Evolutionary conservation across 2,888 invertebrate genomes (phyloP).

Genomic region (Salticus scenicus): DNA sequence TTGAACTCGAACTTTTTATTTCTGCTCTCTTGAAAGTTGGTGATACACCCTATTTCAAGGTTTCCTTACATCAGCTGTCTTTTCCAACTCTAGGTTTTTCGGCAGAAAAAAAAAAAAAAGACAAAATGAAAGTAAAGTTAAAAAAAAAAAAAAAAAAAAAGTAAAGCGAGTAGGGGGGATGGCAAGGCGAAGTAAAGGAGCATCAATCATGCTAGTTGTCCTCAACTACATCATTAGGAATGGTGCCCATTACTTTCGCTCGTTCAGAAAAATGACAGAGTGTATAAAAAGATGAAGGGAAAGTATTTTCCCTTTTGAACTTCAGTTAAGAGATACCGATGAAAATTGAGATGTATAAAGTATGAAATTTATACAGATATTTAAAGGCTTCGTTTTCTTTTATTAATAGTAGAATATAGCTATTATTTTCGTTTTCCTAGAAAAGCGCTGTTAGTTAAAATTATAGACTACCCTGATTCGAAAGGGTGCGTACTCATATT

Average conservation of each 20-base stretch:
- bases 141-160: neutral
- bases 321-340: neutral
- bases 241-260: conserved; percentile 59
- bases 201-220: conserved; percentile 67
- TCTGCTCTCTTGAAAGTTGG: conserved; percentile 4
- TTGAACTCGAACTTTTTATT: conserved; percentile 5
- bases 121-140: conserved; percentile 18
- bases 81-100: conserved; percentile 46
- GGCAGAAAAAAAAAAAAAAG: conserved; percentile 8
- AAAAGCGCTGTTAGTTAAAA: too few species aligned
- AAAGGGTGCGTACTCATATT: too few species aligned
- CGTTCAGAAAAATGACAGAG: conserved; percentile 54
- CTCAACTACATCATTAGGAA: conserved; percentile 66
- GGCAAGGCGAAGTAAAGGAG: conserved; percentile 32
- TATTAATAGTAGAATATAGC: too few species aligned
- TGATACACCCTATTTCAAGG: conserved; percentile 52
- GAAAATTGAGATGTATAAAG: neutral
- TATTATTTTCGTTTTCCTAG: too few species aligned
- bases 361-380: too few species aligned
- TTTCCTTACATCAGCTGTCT: conserved; percentile 29
- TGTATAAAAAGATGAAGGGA: conserved; percentile 41
- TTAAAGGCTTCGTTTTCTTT: too few species aligned
- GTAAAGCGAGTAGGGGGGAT: neutral
- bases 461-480: too few species aligned
- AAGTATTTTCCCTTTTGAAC: neutral